Base-by-base conservation (phyloP, 2,113 vertebrate species). In the Hyaena hyaena region DNA sequence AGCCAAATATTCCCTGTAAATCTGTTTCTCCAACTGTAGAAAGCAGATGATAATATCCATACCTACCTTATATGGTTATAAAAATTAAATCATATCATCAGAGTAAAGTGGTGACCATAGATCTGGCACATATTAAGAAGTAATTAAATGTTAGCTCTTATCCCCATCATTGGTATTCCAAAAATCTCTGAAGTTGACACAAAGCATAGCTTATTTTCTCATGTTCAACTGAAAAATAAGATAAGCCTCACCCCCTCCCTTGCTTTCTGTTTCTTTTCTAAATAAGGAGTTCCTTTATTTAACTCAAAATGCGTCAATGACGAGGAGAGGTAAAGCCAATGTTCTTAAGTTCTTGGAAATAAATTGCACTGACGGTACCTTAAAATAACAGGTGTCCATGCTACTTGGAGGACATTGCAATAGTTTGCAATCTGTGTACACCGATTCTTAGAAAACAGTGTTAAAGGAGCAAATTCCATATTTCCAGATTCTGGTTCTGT, bases 331-430 rank as follows among this genome's bases (percentile, higher is more conserved):
- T 66, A 92, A 94, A 93, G n/a, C 11, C 3, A 31, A 76, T 55
- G 12, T 28, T 65, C 76, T 88, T 77, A 28, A 69, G n/a, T 89
- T 89, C 43, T 93, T 97, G 4, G 26, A 94, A 91, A 97, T 92
- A 58, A 88, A 93, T 39, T 73, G 28, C 58, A 66, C 26, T 21
- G 10, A 77, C 19, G 86, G 3, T 4, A 69, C 82, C 35, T 95
- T 96, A 82, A 96, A 83, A 85, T 50, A 80, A n/a, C 14, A 90
- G 35, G 11, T 73, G 95, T 85, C 55, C 28, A 55, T 2, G 31
- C n/a, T 80, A 31, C 69, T 74, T 63, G 26, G 55, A 88, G 81
- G 82, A 73, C 21, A 48, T 83, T 76, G 33, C 68, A 88, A 19
- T 33, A 84, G 65, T 69, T 53, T 93, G 23, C 21, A 82, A 74